Conservation (phyloP, 1,140 invertebrate genomes). For the Trichonephila clavata region DNA sequence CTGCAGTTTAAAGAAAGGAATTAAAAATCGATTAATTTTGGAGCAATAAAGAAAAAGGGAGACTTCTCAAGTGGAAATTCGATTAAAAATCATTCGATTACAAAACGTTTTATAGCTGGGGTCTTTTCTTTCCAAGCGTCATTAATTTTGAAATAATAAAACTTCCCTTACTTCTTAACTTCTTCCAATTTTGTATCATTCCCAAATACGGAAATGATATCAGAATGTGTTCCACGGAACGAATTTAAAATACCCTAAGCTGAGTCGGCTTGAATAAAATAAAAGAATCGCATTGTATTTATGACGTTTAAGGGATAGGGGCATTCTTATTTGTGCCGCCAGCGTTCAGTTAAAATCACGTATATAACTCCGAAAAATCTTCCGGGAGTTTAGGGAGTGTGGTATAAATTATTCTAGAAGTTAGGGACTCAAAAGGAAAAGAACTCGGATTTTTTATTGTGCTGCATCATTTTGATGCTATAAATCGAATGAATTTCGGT, state of each 20-base stretch:
- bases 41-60: background rate
- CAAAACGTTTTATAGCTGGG: background rate
- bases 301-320: background rate
- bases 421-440: background rate
- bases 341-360: background rate
- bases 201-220: background rate
- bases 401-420: constrained; percentile 50
- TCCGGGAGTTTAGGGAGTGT: background rate
- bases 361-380: constrained; percentile 26
- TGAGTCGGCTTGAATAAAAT: background rate
- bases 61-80: background rate
- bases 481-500: constrained; percentile 36
- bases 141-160: constrained; percentile 21
- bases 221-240: background rate
- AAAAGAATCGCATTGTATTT: constrained; percentile 4
- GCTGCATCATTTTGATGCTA: background rate
- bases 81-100: constrained; percentile 37
- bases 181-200: background rate
- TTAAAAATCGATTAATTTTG: constrained; percentile 24
- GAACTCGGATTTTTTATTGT: background rate
- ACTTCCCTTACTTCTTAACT: background rate
- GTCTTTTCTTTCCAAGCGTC: background rate
- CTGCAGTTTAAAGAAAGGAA: background rate
- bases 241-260: background rate
- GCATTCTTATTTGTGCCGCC: background rate